A percentile compares a stretch with the other conserved stretches of the same genome.
These are phyloP conservation scores for Cavia aperea DNA, from an alignment of 2,113 vertebrate species.

Conservation along the genomic window DNA sequence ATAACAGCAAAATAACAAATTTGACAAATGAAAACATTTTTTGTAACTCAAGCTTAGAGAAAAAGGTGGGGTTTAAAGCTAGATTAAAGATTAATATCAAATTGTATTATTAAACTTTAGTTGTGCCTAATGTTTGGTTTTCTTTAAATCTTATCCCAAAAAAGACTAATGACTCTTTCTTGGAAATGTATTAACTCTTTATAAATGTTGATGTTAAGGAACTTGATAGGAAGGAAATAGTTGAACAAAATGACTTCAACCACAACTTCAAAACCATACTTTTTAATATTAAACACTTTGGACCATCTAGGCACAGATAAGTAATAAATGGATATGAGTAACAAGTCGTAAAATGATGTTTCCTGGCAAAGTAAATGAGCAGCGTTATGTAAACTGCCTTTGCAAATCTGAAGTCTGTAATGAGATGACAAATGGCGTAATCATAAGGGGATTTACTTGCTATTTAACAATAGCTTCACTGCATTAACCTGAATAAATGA, in stretches of 20 bases:
- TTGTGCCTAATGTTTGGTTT: not conserved
- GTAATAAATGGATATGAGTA: not conserved
- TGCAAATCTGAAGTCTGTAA: not conserved
- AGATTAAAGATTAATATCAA: not conserved
- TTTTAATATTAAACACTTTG: slow-evolving; percentile 19
- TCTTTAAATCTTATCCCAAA: not conserved
- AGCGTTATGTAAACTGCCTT: not conserved
- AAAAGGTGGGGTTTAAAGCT: not conserved
- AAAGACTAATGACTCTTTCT: not conserved
- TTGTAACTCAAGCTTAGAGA: not conserved
- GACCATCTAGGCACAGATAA: not conserved
- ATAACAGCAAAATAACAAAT: not conserved
- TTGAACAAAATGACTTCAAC: not conserved
- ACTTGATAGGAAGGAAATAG: not conserved
- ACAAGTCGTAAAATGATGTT: not conserved
- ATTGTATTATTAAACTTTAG: slow-evolving; percentile 15
- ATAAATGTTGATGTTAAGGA: not conserved
- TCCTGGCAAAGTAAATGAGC: not conserved
- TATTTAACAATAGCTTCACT: not conserved
- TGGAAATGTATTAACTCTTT: not conserved
- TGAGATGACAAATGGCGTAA: not conserved
- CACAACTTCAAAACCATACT: not conserved
- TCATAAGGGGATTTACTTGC: not conserved
- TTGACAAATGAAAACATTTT: not conserved
- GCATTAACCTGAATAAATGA: not conserved